Evolutionary conservation across 92 coral and sea anemone genomes (phyloP), one percentile per base, ranked within the genome.

Genomic region (Porites cylindrica): DNA sequence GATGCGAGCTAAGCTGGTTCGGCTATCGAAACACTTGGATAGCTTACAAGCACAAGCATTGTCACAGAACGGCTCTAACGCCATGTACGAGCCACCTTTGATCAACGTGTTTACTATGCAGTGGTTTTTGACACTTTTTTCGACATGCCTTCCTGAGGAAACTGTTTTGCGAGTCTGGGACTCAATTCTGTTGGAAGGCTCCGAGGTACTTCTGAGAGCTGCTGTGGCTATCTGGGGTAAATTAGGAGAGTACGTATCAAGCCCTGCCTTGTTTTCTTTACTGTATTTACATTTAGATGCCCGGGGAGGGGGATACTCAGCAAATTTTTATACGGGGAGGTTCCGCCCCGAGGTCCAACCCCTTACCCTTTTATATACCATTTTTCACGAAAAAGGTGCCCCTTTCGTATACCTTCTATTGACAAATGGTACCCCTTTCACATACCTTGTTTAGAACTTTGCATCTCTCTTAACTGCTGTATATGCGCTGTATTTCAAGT

Each of bases 21-120:
- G 96, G 66, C 88, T 97, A 14, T 97, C 99, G 12, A 96, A 92
- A 20, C 99, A 97, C 58, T 94, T 97, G 51, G 95, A 97, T 70
- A 78, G 81, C 78, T 91, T 97, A 21, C 99, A 97, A 75, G 93
- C 96, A 14, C 99, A 97, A 65, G 98, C 94, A 58, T 73, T 81
- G 59, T 91, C 98, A 26, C 96, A 95, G 82, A 86, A 92, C 63
- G 98, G 93, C 29, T 81, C 93, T 20, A 81, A 90, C 21, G 89
- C 98, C 66, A 90, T 88, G 85, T 95, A 97, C 38, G 99, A 97
- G 56, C 99, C 99, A 4, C 99, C 99, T n/a, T 91, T 97, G 24
- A 95, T 94, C 87, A 97, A 97, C 61, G 99, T 97, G 20, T 97
- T 97, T 82, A 95, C 99, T 51, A 97, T 97, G 99, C 99, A 97